These are phyloP conservation scores for Momotus momota DNA, from an alignment of 2,797 vertebrate genomes.

Conservation along the genomic window DNA sequence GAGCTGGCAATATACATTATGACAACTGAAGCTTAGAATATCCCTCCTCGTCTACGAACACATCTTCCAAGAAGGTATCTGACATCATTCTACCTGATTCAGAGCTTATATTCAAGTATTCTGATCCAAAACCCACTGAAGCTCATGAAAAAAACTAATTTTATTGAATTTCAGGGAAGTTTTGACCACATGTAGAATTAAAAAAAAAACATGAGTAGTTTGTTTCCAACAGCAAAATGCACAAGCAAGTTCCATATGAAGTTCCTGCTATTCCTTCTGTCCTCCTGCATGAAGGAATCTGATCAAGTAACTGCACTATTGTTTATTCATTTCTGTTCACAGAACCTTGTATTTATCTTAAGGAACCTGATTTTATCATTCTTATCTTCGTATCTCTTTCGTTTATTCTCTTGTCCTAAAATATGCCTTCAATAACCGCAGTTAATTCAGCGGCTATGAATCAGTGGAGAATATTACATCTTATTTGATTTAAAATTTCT, in stretches of 20 bases:
- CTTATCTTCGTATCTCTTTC: accelerated
- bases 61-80: not conserved
- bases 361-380: not conserved
- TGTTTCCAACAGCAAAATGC: not conserved
- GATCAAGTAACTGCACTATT: accelerated
- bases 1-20: not conserved
- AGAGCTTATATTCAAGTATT: not conserved
- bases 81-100: not conserved
- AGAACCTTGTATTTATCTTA: not conserved
- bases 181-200: not conserved
- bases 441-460: not conserved
- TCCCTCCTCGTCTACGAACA: not conserved
- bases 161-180: not conserved
- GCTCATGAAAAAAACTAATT: not conserved
- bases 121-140: not conserved
- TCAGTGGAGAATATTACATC: not conserved
- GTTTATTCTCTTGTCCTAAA: not conserved
- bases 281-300: not conserved
- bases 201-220: not conserved
- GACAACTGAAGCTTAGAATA: not conserved
- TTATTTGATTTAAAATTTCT: not conserved
- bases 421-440: not conserved
- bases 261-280: not conserved
- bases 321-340: not conserved
- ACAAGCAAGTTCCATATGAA: not conserved